Conservation (phyloP, 2,113 vertebrate species). For the Prinia subflava region DNA sequence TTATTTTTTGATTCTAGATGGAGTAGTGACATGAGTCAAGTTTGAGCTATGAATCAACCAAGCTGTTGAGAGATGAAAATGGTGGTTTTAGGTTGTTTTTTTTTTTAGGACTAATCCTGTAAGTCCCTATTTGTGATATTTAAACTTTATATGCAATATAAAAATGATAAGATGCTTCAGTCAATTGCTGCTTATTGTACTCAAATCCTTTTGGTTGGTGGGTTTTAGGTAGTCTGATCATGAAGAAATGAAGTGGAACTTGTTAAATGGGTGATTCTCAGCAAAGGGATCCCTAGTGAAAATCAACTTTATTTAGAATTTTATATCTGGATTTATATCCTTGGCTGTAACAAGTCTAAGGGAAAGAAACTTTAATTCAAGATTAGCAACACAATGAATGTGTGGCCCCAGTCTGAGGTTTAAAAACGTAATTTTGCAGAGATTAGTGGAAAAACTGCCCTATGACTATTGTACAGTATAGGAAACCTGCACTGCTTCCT, state of each 20-base stretch:
- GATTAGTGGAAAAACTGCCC: neutral
- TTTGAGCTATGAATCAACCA: neutral
- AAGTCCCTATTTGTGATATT: neutral
- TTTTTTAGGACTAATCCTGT: neutral
- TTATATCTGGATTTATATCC: neutral
- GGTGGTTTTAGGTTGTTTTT: fast-evolving
- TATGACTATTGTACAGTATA: fast-evolving
- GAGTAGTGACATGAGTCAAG: neutral
- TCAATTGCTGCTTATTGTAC: neutral
- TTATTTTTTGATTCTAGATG: neutral
- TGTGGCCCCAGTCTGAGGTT: neutral
- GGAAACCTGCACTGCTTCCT: neutral
- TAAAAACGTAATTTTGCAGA: neutral
- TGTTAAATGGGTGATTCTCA: neutral
- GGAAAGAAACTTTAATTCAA: neutral
- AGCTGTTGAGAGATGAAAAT: neutral
- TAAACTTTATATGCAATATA: neutral
- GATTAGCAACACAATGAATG: fast-evolving
- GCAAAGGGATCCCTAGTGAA: neutral
- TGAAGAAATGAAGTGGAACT: neutral
- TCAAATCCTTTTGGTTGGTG: neutral
- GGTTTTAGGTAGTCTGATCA: neutral
- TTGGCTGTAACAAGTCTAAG: neutral
- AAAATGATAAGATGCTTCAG: neutral
- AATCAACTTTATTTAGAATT: neutral